These are phyloP conservation scores for Solenodon paradoxus DNA, from an alignment of 2,113 vertebrate species.

Conservation along the genomic window DNA sequence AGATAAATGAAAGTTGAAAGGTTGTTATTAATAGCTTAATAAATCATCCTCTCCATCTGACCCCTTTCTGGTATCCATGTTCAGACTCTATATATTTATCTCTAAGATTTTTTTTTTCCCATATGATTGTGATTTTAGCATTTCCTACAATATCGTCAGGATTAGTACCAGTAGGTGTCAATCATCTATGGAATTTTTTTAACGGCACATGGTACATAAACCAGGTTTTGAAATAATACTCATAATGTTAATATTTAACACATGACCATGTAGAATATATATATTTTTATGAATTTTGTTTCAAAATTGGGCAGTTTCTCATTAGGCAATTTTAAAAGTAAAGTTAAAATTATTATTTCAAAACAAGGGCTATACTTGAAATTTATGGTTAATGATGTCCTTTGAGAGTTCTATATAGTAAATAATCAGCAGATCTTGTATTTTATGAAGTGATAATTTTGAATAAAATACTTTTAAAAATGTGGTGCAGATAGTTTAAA, in stretches of 20 bases:
- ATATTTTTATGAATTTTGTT: slow-evolving; percentile 35
- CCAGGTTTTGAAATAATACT: neutral
- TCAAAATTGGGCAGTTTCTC: slow-evolving; percentile 27
- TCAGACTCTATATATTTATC: neutral
- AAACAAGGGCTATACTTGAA: neutral
- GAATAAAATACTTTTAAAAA: neutral
- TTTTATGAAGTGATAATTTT: slow-evolving; percentile 1
- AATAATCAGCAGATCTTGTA: neutral
- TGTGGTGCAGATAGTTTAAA: slow-evolving; percentile 8
- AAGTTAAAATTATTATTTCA: slow-evolving; percentile 39
- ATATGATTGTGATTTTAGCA: neutral
- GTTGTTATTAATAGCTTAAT: neutral
- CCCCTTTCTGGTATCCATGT: neutral
- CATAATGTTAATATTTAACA: neutral
- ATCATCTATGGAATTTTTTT: neutral
- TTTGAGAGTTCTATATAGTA: neutral
- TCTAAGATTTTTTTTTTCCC: slow-evolving; percentile 25
- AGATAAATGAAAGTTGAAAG: neutral
- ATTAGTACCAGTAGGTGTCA: neutral
- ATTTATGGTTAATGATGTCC: slow-evolving; percentile 40
- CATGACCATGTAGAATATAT: neutral
- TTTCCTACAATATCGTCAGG: neutral
- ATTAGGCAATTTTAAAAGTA: slow-evolving; percentile 49
- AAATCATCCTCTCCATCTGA: neutral
- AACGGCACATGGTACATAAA: neutral